Conservation (phyloP, 2,113 vertebrate species). For the Hydrolagus affinis region DNA sequence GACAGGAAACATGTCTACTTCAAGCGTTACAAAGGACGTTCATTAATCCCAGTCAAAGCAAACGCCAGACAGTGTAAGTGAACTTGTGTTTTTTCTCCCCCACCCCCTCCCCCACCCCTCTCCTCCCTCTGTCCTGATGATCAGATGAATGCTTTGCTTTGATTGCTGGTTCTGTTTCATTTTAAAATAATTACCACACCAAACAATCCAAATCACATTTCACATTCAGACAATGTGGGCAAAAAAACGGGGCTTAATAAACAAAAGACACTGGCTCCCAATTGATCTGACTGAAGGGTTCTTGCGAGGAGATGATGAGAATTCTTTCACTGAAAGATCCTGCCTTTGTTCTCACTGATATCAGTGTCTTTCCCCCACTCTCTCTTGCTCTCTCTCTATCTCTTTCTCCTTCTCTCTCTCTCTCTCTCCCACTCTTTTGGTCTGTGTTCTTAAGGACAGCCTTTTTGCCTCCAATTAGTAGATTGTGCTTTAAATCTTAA, state of each 20-base stretch:
- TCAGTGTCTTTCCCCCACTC: background rate
- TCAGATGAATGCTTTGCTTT: slow-evolving; percentile 40
- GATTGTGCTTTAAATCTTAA: slow-evolving; percentile 36
- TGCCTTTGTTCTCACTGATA: background rate
- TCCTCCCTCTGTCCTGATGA: too few species aligned
- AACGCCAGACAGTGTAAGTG: too few species aligned
- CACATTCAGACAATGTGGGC: slow-evolving; percentile 48
- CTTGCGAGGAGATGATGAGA: slow-evolving; percentile 48
- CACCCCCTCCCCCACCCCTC: too few species aligned
- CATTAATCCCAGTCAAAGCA: too few species aligned
- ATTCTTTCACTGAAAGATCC: slow-evolving; percentile 41
- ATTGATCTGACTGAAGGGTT: slow-evolving; percentile 44
- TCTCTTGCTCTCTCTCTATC: background rate
- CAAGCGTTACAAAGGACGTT: too few species aligned
- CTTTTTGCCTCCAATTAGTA: slow-evolving; percentile 39
- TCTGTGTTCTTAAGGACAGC: slow-evolving; percentile 2
- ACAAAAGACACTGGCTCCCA: slow-evolving; percentile 42
- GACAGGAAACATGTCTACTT: too few species aligned
- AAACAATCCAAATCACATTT: slow-evolving; percentile 51
- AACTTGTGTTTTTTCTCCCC: too few species aligned
- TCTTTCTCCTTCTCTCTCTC: background rate
- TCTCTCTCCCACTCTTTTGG: background rate
- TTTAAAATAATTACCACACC: slow-evolving; percentile 61
- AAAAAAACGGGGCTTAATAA: slow-evolving; percentile 48
- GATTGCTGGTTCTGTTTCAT: slow-evolving; percentile 59